phyloP scores from a whole-genome alignment of 1,140 invertebrate species.

The Danaus melanippus region DNA sequence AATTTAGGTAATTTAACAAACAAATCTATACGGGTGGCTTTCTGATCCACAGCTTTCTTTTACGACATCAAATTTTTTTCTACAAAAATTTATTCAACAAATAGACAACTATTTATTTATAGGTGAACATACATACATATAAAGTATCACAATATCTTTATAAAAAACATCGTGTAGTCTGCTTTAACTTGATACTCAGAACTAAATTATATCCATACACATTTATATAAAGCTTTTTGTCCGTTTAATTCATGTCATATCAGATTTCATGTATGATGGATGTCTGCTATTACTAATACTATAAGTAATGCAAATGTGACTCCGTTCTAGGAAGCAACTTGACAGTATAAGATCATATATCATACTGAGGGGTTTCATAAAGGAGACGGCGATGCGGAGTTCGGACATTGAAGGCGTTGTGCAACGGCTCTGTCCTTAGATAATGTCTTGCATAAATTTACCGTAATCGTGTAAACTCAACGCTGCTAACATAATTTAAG shows the following conservation, averaged over 20 bases:
- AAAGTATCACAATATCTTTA: too few species aligned
- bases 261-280: conserved; percentile 17
- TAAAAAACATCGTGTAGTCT: too few species aligned
- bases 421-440: conserved; percentile 56
- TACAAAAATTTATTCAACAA: too few species aligned
- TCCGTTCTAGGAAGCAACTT: conserved; percentile 47
- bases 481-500: conserved; percentile 40
- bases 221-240: too few species aligned
- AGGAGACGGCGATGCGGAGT: conserved; percentile 35
- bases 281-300: conserved; percentile 16
- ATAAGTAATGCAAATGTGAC: conserved; percentile 36
- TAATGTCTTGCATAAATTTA: conserved; percentile 69
- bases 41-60: too few species aligned
- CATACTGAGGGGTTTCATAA: conserved; percentile 57
- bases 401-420: conserved; percentile 65
- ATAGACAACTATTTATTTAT: too few species aligned
- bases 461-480: conserved; percentile 43
- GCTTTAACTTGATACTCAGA: too few species aligned
- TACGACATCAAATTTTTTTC: too few species aligned
- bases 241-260: conserved; percentile 3
- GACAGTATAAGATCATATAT: conserved; percentile 54
- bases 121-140: too few species aligned
- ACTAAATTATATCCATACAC: too few species aligned
- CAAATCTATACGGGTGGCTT: too few species aligned
- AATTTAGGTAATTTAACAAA: too few species aligned